These are phyloP conservation scores for Drosophila fulvimacula DNA, from an alignment of 2,888 invertebrate species.

Conservation along the genomic window DNA sequence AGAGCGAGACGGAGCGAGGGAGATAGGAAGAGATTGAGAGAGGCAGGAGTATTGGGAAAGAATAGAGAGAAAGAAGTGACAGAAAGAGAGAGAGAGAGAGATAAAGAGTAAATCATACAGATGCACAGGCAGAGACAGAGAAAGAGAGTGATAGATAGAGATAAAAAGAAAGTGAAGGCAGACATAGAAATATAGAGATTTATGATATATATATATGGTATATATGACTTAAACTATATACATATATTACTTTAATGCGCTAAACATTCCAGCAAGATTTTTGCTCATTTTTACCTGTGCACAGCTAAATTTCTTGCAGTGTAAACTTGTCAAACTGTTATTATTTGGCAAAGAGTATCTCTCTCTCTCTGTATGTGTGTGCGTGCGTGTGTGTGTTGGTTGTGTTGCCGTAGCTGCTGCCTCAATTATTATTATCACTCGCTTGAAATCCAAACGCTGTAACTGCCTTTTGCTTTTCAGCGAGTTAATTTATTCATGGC, in stretches of 20 bases:
- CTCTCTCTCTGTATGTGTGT: conserved; percentile 15
- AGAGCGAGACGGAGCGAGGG: too few relatives aligned
- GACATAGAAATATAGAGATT: too few relatives aligned
- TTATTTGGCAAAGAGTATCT: conserved; percentile 38
- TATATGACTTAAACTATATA: too few relatives aligned
- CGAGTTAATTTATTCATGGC: conserved; percentile 78
- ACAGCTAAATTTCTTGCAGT: conserved; percentile 45
- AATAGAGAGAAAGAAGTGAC: too few relatives aligned
- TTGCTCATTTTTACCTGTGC: not conserved
- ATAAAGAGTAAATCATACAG: too few relatives aligned
- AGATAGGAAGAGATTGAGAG: too few relatives aligned
- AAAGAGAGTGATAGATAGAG: too few relatives aligned
- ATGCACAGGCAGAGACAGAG: too few relatives aligned
- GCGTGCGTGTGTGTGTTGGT: conserved; percentile 30
- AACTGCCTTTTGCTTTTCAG: conserved; percentile 56
- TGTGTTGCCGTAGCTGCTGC: conserved; percentile 37
- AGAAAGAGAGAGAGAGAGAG: not conserved
- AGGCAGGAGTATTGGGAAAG: too few relatives aligned
- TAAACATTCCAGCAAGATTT: not conserved
- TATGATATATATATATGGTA: too few relatives aligned
- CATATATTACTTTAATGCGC: too few relatives aligned
- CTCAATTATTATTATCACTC: conserved; percentile 77
- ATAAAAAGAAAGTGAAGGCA: too few relatives aligned
- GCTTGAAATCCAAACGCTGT: conserved; percentile 67
- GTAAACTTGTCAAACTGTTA: conserved; percentile 39